Conservation (phyloP, 2,113 vertebrate species). For the Hydropotes inermis region DNA sequence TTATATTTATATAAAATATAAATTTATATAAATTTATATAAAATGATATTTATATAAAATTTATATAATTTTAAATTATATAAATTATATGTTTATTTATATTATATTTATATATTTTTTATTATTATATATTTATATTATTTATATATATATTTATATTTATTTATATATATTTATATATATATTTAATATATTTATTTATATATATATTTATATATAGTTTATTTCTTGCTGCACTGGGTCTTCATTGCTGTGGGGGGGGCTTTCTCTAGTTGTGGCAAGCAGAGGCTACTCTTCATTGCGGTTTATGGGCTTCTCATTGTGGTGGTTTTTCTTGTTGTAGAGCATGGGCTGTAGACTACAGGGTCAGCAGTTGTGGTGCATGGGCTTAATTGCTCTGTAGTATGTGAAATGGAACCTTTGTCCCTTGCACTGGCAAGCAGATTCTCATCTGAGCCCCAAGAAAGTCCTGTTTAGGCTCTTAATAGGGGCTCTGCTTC, state of each 20-base stretch:
- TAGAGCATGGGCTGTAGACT: background rate
- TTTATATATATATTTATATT: too few relatives aligned
- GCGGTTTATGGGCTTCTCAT: background rate
- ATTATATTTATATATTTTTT: too few relatives aligned
- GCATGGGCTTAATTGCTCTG: background rate
- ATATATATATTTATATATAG: background rate
- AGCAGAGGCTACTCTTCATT: background rate
- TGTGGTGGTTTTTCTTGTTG: background rate
- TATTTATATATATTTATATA: too few relatives aligned
- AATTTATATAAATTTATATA: too few relatives aligned
- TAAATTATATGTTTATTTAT: too few relatives aligned
- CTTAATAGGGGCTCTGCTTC: background rate
- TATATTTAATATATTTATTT: too few relatives aligned
- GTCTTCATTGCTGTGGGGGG: background rate
- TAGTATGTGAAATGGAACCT: background rate
- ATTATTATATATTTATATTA: too few relatives aligned
- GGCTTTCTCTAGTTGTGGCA: background rate
- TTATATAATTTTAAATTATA: too few relatives aligned
- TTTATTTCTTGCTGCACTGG: background rate
- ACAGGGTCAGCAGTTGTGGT: background rate
- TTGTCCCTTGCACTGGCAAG: background rate
- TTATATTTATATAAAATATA: too few relatives aligned
- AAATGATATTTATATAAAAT: too few relatives aligned
- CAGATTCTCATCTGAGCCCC: background rate
- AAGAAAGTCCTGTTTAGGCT: background rate